Conservation (phyloP, 2,797 vertebrate genomes). For the Ispidina picta region DNA sequence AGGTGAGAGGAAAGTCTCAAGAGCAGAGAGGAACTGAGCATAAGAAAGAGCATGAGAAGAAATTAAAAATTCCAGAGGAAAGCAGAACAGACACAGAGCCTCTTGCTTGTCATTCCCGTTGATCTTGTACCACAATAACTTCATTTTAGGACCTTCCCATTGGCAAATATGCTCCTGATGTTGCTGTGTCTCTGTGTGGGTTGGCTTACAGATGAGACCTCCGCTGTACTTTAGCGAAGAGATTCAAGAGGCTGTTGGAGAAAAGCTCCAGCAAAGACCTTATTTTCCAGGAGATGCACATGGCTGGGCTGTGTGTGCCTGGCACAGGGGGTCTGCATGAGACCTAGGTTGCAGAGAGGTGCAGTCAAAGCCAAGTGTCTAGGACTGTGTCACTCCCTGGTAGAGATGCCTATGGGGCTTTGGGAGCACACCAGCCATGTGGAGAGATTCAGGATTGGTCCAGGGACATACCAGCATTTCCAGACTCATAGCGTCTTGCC, state of each 20-base stretch:
- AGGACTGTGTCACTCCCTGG: neutral
- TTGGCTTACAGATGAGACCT: neutral
- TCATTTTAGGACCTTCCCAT: neutral
- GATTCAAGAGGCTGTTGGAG: neutral
- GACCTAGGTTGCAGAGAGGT: neutral
- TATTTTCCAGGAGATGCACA: rapidly evolving
- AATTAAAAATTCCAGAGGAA: neutral
- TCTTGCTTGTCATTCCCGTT: neutral
- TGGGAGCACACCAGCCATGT: neutral
- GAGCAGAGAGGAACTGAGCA: neutral
- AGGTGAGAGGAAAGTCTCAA: neutral
- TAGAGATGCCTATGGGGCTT: neutral
- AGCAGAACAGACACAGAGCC: neutral
- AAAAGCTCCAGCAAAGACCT: neutral
- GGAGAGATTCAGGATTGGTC: neutral
- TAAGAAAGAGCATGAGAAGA: neutral
- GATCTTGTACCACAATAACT: neutral
- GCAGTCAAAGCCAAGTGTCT: neutral
- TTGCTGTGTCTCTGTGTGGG: neutral
- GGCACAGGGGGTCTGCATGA: rapidly evolving
- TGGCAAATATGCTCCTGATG: neutral
- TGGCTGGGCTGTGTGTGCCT: neutral
- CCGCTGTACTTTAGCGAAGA: neutral
- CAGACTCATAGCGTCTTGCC: neutral
- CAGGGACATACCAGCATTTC: rapidly evolving